Evolutionary conservation across 1,140 invertebrate genomes (phyloP).

Genomic region (Hypsibius dujardini): DNA sequence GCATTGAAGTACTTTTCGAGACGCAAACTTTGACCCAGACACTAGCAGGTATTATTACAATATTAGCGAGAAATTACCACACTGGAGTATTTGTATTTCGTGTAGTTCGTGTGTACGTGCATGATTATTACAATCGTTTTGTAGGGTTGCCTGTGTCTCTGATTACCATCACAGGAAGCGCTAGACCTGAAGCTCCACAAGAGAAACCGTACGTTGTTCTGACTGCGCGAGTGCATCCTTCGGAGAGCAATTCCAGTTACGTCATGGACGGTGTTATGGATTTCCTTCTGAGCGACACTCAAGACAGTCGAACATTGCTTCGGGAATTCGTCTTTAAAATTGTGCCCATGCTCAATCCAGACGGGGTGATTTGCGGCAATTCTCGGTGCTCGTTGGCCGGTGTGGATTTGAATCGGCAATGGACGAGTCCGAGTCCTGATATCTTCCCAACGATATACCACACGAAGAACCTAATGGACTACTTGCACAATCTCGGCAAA

Average conservation of each 20-base stretch:
- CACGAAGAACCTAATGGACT: constrained; percentile 45
- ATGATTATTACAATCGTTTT: too few species aligned
- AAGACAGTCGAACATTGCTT: constrained; percentile 41
- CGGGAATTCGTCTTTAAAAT: constrained; percentile 68
- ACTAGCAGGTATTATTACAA: constrained; percentile 37
- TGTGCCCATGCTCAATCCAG: constrained; percentile 89
- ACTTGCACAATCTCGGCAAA: constrained; percentile 45
- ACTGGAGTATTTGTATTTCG: too few species aligned
- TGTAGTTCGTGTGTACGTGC: too few species aligned
- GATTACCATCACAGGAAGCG: constrained; percentile 51
- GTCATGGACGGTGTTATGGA: constrained; percentile 66
- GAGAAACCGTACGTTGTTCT: constrained; percentile 30
- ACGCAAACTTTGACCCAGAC: constrained; percentile 51
- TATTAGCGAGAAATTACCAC: too few species aligned
- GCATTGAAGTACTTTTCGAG: constrained; percentile 37
- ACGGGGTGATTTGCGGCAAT: constrained; percentile 53
- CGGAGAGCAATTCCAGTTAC: constrained; percentile 72
- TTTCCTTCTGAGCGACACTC: constrained; percentile 45
- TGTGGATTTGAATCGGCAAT: constrained; percentile 61
- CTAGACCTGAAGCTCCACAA: constrained; percentile 22
- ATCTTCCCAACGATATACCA: constrained; percentile 65
- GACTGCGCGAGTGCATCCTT: constrained; percentile 64
- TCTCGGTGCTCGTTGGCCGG: constrained; percentile 65
- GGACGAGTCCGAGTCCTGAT: constrained; percentile 50
- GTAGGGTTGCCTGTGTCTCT: constrained; percentile 50